These are phyloP conservation scores for Pachydiplax longipennis DNA, from an alignment of 2,888 invertebrate species.

Conservation along the genomic window DNA sequence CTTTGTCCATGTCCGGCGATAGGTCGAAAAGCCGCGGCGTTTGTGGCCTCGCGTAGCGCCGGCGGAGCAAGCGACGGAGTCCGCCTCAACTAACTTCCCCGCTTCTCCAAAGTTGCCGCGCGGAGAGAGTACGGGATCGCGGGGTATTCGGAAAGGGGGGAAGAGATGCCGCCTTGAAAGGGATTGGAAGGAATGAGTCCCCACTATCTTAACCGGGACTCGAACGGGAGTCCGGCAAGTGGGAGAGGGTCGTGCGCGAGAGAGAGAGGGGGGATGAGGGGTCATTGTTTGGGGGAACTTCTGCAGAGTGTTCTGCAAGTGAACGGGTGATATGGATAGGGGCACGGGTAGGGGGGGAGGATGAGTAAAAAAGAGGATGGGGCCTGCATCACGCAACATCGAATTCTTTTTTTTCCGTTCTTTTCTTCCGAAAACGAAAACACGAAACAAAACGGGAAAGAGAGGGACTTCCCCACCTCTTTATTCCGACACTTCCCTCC, in stretches of 20 bases:
- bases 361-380: neutral
- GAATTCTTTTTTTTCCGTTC: conserved; percentile 4
- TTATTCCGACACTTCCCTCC: neutral
- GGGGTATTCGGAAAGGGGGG: neutral
- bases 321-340: neutral
- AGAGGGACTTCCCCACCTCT: neutral
- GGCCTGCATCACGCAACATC: conserved; percentile 15
- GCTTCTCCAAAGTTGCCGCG: conserved; percentile 1
- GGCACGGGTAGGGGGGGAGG: neutral
- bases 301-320: neutral
- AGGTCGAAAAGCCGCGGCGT: conserved; percentile 27
- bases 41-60: conserved; percentile 1
- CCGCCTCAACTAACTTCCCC: conserved; percentile 33
- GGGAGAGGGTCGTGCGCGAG: neutral
- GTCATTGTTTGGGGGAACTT: neutral
- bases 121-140: neutral
- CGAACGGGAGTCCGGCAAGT: neutral
- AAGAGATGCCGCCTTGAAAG: neutral
- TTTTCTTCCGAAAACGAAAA: neutral
- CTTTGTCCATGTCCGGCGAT: neutral
- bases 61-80: neutral
- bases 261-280: neutral
- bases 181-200: neutral
- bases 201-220: neutral
- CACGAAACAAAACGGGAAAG: neutral